Conservation (phyloP, 2,797 vertebrate genomes). For the Sphaeramia orbicularis region DNA sequence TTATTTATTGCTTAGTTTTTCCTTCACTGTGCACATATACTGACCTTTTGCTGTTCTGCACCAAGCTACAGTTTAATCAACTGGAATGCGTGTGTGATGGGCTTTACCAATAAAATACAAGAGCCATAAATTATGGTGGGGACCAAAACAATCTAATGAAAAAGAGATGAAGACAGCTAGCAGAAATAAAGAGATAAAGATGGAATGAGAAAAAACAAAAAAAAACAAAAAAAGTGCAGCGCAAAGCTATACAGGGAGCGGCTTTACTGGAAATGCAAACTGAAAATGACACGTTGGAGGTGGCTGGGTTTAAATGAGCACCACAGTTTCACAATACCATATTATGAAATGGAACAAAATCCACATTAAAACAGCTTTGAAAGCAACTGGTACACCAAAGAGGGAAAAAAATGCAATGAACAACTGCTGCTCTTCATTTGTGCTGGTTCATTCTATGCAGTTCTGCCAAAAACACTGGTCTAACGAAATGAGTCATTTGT, state of each 20-base stretch:
- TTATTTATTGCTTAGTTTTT: too few relatives aligned
- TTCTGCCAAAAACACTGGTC: not conserved
- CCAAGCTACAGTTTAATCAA: constrained; percentile 63
- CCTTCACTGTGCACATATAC: constrained; percentile 34
- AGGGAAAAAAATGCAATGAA: constrained; percentile 16
- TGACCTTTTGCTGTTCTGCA: constrained; percentile 64
- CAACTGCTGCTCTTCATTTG: not conserved
- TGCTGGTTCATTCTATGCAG: not conserved
- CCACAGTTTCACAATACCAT: constrained; percentile 25
- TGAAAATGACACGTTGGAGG: constrained; percentile 59
- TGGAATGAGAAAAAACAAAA: constrained; percentile 11
- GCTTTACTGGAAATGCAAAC: constrained; percentile 58
- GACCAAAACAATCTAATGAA: constrained; percentile 60
- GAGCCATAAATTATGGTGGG: constrained; percentile 58
- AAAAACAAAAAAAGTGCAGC: constrained; percentile 15
- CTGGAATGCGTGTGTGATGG: constrained; percentile 45
- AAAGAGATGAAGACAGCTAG: constrained; percentile 50
- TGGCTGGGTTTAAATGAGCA: constrained; percentile 41
- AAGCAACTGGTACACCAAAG: constrained; percentile 14
- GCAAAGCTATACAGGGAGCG: constrained; percentile 25
- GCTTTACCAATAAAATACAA: constrained; percentile 66
- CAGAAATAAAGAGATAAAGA: constrained; percentile 36
- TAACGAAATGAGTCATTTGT: constrained; percentile 3
- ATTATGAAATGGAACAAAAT: constrained; percentile 34
- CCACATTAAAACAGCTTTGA: constrained; percentile 35